These are phyloP conservation scores for Tineola bisselliella DNA, from an alignment of 2,888 invertebrate species.

Conservation along the genomic window DNA sequence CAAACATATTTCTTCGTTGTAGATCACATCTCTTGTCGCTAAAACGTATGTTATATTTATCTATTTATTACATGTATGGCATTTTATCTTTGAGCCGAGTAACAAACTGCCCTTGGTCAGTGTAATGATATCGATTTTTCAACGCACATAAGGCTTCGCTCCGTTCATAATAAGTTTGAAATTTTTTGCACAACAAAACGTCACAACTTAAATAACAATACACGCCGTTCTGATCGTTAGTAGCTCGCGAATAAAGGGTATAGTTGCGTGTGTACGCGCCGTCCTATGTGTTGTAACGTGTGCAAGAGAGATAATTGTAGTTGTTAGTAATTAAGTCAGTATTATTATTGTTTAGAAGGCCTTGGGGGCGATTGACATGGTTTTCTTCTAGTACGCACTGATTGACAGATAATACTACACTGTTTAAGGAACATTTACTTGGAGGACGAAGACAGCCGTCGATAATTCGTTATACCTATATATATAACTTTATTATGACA, in stretches of 20 bases:
- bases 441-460: no score
- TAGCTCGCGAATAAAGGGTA: not conserved
- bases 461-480: no score
- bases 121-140: constrained; percentile 9
- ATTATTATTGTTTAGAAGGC: not conserved
- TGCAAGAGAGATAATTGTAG: not conserved
- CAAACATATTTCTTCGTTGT: no score
- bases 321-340: constrained; percentile 2
- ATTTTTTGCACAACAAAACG: not conserved
- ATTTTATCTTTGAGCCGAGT: not conserved
- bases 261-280: not conserved
- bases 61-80: no score
- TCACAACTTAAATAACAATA: not conserved
- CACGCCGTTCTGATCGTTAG: not conserved
- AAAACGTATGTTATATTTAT: no score
- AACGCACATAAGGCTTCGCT: constrained; percentile 2
- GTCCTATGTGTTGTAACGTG: not conserved
- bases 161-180: not conserved
- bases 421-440: no score
- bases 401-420: not conserved
- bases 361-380: constrained; percentile 5
- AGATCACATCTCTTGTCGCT: no score
- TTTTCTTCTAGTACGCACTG: not conserved
- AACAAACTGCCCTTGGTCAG: constrained; percentile 4
- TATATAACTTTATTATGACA: no score